phyloP scores from a whole-genome alignment of 2,888 invertebrate genomes.

The Eupithecia subumbrata region DNA sequence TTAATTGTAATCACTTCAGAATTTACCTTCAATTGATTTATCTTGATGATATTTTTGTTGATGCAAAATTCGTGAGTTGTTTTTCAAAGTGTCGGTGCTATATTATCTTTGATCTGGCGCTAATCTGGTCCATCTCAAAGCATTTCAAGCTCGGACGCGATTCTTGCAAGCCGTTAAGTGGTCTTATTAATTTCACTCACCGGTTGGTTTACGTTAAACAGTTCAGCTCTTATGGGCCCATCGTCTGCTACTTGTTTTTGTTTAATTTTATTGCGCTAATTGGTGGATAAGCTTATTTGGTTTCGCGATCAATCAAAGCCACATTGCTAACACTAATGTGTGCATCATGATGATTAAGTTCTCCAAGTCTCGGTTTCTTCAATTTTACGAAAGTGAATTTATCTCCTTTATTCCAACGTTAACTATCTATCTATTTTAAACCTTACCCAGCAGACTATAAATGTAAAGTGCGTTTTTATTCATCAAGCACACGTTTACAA shows the following conservation, averaged over 20 bases:
- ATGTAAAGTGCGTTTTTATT: constrained; percentile 28
- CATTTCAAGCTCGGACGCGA: constrained; percentile 61
- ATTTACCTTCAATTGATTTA: constrained; percentile 45
- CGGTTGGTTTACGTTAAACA: constrained; percentile 63
- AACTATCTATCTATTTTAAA: constrained; percentile 18
- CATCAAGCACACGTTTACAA: constrained; percentile 28
- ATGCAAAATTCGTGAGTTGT: constrained; percentile 45
- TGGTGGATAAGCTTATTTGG: constrained; percentile 43
- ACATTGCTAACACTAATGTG: constrained; percentile 32
- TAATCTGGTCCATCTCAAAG: constrained; percentile 52
- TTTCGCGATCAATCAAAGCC: constrained; percentile 38
- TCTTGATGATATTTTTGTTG: constrained; percentile 43
- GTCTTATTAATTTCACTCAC: constrained; percentile 65
- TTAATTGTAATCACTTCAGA: constrained; percentile 51
- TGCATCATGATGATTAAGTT: constrained; percentile 25
- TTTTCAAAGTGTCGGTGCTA: constrained; percentile 47
- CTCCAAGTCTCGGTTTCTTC: not conserved
- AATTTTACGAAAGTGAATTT: not conserved
- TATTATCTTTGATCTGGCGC: constrained; percentile 59
- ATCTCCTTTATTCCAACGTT: not conserved
- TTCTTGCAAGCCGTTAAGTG: constrained; percentile 63
- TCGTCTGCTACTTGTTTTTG: constrained; percentile 40
- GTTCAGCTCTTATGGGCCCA: constrained; percentile 50
- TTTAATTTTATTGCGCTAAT: constrained; percentile 42
- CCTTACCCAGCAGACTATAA: constrained; percentile 16